Percentiles rank a stretch among this genome's conserved stretches.
These are phyloP conservation scores for Chalcis sispes DNA, from an alignment of 2,888 invertebrate species.

Conservation along the genomic window DNA sequence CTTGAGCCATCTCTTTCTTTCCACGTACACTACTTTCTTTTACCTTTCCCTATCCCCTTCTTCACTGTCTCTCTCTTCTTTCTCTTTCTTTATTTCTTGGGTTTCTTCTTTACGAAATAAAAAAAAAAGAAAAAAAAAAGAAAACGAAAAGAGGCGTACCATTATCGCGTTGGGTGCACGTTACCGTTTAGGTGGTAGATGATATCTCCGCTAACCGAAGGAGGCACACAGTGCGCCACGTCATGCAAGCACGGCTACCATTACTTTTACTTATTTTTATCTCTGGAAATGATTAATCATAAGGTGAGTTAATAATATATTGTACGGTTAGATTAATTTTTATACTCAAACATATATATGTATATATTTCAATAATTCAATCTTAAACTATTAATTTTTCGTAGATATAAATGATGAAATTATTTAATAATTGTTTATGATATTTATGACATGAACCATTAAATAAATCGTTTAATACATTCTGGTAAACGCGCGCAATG, in stretches of 20 bases:
- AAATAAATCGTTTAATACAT: too few relatives aligned
- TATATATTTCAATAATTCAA: too few relatives aligned
- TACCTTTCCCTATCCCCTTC: too few relatives aligned
- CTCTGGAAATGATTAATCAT: conserved; percentile 30
- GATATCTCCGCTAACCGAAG: conserved; percentile 4
- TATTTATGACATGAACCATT: too few relatives aligned
- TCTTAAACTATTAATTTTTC: too few relatives aligned
- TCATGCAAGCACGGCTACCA: conserved; percentile 11
- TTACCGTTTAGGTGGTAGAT: conserved; percentile 23
- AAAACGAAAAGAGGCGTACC: too few relatives aligned
- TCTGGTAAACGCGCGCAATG: too few relatives aligned
- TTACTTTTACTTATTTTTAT: conserved; percentile 33
- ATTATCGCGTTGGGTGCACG: conserved; percentile 10
- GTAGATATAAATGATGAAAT: too few relatives aligned
- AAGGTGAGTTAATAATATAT: not conserved
- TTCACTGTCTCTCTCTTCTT: not conserved
- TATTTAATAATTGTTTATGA: too few relatives aligned
- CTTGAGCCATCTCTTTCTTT: too few relatives aligned
- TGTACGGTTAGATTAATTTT: not conserved
- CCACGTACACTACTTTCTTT: too few relatives aligned
- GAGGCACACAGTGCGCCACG: not conserved
- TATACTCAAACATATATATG: not conserved
- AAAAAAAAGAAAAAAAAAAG: too few relatives aligned
- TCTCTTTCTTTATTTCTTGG: not conserved
- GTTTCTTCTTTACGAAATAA: not conserved